phyloP scores from a whole-genome alignment of 1,140 invertebrate species.

The Anoplophora glabripennis region DNA sequence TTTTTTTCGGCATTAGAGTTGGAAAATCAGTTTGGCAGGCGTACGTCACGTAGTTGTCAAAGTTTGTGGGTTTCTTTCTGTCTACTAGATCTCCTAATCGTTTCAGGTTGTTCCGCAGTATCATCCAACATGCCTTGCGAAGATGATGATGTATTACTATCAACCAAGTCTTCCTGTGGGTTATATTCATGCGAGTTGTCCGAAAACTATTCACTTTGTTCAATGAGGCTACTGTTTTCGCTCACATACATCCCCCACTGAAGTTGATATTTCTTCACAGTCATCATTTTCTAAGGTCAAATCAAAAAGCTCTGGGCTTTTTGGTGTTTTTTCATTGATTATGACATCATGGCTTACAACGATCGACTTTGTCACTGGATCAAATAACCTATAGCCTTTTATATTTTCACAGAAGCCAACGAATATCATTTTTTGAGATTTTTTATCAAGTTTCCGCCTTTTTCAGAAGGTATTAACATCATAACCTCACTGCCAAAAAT shows the following conservation, averaged over 20 bases:
- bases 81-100: conserved; percentile 20
- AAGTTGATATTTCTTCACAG: conserved; percentile 7
- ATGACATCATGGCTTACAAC: conserved; percentile 15
- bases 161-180: conserved; percentile 2
- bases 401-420: conserved; percentile 36
- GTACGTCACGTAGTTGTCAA: conserved; percentile 28
- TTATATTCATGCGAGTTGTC: conserved; percentile 1
- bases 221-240: not conserved
- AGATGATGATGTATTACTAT: not conserved
- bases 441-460: conserved; percentile 37
- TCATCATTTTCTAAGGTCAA: not conserved
- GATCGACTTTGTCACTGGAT: conserved; percentile 5
- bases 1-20: conserved; percentile 16
- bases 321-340: conserved; percentile 11
- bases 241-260: conserved; percentile 13
- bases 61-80: conserved; percentile 19
- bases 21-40: conserved; percentile 12
- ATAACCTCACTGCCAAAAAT: conserved; percentile 38
- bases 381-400: conserved; percentile 29
- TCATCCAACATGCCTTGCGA: not conserved
- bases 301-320: not conserved
- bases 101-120: not conserved
- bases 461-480: conserved; percentile 30
- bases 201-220: not conserved
- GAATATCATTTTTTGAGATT: conserved; percentile 36